phyloP scores from a whole-genome alignment of 2,113 vertebrate genomes.

The Seriola dumerili region DNA sequence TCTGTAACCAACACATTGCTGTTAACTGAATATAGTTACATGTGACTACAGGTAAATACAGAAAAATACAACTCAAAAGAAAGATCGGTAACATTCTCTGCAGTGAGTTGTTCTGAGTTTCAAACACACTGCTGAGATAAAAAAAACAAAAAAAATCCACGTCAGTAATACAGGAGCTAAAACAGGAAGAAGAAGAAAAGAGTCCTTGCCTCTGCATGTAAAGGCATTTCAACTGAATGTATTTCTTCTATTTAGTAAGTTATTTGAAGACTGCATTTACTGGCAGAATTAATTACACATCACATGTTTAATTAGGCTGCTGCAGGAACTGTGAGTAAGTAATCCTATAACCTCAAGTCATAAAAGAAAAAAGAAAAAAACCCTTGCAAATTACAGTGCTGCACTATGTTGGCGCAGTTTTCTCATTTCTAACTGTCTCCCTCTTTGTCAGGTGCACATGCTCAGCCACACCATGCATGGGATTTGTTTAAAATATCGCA shows the following conservation, averaged over 20 bases:
- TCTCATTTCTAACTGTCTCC: not conserved
- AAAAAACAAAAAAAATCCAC: not conserved
- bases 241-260: not conserved
- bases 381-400: not conserved
- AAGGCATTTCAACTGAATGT: not conserved
- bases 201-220: not conserved
- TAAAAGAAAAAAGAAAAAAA: not conserved
- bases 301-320: constrained; percentile 12
- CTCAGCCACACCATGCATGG: not conserved
- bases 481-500: not conserved
- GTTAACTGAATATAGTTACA: not conserved
- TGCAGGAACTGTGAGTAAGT: not conserved
- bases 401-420: not conserved
- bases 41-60: not conserved
- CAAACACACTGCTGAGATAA: not conserved
- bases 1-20: not conserved
- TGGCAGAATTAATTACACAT: constrained; percentile 36
- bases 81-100: not conserved
- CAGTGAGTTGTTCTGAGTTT: not conserved
- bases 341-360: not conserved
- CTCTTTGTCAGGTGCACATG: constrained; percentile 26
- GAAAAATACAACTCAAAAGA: not conserved
- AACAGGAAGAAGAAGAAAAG: not conserved
- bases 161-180: not conserved
- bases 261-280: constrained; percentile 24